A percentile compares a stretch with the other conserved stretches of the same genome.
Conservation (phyloP, 2,113 vertebrate species). For the Pterophyllum scalare region DNA sequence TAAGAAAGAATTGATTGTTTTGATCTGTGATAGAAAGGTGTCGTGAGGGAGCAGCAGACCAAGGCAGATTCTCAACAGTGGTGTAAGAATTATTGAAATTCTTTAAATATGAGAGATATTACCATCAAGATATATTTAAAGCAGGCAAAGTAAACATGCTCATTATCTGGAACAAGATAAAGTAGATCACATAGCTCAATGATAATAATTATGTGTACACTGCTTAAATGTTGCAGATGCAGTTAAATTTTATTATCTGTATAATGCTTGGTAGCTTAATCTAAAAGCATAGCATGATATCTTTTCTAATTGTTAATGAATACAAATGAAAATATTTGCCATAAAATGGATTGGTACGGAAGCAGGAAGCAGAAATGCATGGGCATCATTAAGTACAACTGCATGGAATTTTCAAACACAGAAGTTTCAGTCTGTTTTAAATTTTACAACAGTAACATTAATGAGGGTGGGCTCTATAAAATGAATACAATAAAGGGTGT, state of each 20-base stretch:
- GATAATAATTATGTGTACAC: not conserved
- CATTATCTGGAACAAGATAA: too few relatives aligned
- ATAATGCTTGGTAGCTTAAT: not conserved
- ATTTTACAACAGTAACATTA: not conserved
- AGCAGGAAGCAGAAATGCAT: not conserved
- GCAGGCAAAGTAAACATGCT: too few relatives aligned
- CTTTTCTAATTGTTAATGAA: too few relatives aligned
- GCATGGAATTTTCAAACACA: not conserved
- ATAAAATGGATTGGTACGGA: too few relatives aligned
- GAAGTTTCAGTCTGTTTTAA: not conserved
- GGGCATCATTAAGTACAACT: not conserved
- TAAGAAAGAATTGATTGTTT: conserved; percentile 25
- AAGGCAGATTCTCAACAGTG: not conserved
- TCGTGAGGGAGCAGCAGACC: not conserved
- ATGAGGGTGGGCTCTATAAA: not conserved
- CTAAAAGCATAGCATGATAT: not conserved
- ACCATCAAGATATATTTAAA: too few relatives aligned
- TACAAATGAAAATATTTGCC: too few relatives aligned
- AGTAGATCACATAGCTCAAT: too few relatives aligned
- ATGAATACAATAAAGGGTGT: not conserved
- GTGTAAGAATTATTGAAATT: not conserved
- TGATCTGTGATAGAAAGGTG: conserved; percentile 6
- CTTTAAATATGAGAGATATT: not conserved
- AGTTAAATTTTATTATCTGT: not conserved
- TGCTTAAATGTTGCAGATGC: not conserved